Conservation (phyloP, 1,140 invertebrate species). For the Lamellibrachia luymesi region DNA sequence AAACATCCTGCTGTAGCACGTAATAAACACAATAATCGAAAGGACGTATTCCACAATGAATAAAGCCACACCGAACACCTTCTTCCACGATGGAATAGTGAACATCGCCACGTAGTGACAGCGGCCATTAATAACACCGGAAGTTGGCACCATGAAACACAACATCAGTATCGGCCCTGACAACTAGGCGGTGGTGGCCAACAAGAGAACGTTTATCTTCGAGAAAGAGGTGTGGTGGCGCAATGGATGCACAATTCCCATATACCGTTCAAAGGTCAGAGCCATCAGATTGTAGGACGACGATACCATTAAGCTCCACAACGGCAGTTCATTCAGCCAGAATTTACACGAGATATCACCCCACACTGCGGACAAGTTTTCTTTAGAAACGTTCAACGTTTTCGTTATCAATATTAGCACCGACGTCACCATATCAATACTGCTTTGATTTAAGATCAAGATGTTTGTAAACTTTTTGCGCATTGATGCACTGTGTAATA, state of each 20-base stretch:
- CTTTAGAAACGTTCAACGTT: slow-evolving; percentile 15
- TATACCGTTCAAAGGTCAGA: slow-evolving; percentile 24
- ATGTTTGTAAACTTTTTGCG: too few relatives aligned
- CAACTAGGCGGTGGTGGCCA: slow-evolving; percentile 9
- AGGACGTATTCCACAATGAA: slow-evolving; percentile 18
- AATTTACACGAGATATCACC: slow-evolving; percentile 13
- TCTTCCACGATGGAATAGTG: neutral
- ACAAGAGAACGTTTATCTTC: neutral
- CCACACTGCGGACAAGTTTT: neutral
- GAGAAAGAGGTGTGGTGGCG: slow-evolving; percentile 21
- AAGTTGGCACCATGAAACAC: slow-evolving; percentile 12
- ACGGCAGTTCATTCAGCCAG: slow-evolving; percentile 21
- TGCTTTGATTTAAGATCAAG: too few relatives aligned
- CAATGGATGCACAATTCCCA: slow-evolving; percentile 28
- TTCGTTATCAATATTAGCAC: slow-evolving; percentile 21
- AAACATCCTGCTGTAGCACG: slow-evolving; percentile 21
- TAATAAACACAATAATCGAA: slow-evolving; percentile 14
- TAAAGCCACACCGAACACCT: slow-evolving; percentile 18
- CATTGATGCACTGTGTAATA: too few relatives aligned
- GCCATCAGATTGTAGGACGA: slow-evolving; percentile 23
- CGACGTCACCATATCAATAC: neutral
- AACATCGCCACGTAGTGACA: slow-evolving; percentile 9
- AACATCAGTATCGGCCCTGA: slow-evolving; percentile 9
- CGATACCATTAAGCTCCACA: slow-evolving; percentile 21
- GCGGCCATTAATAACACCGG: slow-evolving; percentile 11